Conservation (phyloP, 53 echinoderm and acorn worm genomes). For the Actinopyga echinites region DNA sequence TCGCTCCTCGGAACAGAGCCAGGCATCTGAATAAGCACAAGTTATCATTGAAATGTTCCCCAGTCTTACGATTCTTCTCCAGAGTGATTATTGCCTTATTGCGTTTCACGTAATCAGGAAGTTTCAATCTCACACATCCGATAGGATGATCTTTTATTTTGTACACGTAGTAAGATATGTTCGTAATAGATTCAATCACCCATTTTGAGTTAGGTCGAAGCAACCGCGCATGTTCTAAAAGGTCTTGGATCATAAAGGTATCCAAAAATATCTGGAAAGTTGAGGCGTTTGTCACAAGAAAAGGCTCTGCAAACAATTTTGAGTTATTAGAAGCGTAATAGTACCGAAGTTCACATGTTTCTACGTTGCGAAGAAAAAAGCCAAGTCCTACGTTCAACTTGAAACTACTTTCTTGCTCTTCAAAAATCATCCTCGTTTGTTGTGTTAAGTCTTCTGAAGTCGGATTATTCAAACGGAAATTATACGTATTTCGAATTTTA, state of each 20-base stretch:
- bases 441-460: neutral
- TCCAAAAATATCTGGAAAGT: conserved; percentile 7
- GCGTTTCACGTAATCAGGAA: conserved; percentile 25
- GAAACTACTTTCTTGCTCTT: neutral
- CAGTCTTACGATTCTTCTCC: neutral
- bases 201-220: conserved; percentile 45
- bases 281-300: neutral
- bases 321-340: conserved; percentile 48
- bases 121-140: conserved; percentile 3
- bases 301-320: conserved; percentile 19
- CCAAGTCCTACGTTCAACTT: conserved; percentile 55
- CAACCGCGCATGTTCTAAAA: neutral
- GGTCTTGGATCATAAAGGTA: neutral
- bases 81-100: conserved; percentile 17
- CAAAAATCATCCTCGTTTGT: neutral
- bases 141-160: conserved; percentile 44
- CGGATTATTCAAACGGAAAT: neutral
- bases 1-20: conserved; percentile 18
- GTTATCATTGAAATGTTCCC: conserved; percentile 1
- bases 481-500: conserved; percentile 4
- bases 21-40: conserved; percentile 50
- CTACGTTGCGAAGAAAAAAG: conserved; percentile 47
- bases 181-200: conserved; percentile 32
- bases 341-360: conserved; percentile 48
- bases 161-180: conserved; percentile 35